Percentiles rank a stretch among this genome's conserved stretches.
phyloP scores from a whole-genome alignment of 2,113 vertebrate genomes.

The Cebus imitator region DNA sequence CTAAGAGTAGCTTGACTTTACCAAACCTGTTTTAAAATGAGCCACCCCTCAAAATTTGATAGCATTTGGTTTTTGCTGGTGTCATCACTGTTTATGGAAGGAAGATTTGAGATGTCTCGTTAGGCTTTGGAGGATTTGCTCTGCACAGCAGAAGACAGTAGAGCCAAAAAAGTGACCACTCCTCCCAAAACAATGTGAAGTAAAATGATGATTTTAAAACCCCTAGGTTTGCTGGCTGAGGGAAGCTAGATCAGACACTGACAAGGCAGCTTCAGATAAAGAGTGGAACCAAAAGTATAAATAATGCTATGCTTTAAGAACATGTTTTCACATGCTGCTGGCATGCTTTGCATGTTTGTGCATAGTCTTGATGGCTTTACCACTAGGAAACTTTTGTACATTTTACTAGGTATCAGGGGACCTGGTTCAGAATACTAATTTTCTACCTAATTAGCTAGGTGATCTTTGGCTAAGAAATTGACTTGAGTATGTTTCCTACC shows the following conservation, averaged over 20 bases:
- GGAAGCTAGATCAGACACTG: fast-evolving
- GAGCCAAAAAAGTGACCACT: not conserved
- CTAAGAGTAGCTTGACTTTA: not conserved
- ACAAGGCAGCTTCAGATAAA: not conserved
- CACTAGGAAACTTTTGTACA: not conserved
- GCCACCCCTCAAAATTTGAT: not conserved
- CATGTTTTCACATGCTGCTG: not conserved
- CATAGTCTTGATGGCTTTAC: not conserved
- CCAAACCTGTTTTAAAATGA: not conserved
- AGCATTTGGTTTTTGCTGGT: not conserved
- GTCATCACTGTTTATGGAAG: too few relatives aligned
- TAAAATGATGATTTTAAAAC: not conserved
- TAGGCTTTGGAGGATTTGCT: not conserved
- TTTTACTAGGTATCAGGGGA: not conserved
- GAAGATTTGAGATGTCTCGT: not conserved
- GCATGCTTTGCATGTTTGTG: not conserved
- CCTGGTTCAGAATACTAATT: not conserved
- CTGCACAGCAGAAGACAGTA: not conserved
- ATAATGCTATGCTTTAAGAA: not conserved
- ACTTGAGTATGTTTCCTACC: not conserved
- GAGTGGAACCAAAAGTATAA: not conserved
- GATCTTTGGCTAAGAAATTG: not conserved
- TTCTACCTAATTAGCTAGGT: not conserved
- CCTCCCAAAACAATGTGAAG: not conserved
- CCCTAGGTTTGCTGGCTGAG: not conserved